Evolutionary conservation across 2,797 vertebrate species (phyloP).

Genomic region (Hydrocynus forskahlii): DNA sequence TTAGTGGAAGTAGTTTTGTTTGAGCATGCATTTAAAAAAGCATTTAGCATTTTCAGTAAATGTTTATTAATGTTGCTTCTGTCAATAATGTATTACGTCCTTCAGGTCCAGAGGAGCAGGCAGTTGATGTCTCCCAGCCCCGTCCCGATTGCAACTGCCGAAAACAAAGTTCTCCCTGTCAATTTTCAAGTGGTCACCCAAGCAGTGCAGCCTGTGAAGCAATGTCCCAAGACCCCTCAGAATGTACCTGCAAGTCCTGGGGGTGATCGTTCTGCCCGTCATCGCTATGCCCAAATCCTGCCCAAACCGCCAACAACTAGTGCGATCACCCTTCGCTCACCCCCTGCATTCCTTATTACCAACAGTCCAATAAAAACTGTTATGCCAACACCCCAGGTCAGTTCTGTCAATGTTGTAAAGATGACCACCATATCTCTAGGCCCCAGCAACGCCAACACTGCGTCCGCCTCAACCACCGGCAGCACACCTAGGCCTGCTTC

Average conservation of each 20-base stretch:
- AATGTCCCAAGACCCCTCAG: constrained; percentile 89
- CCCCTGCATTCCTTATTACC: constrained; percentile 91
- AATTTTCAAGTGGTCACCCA: constrained; percentile 97
- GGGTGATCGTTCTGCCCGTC: constrained; percentile 89
- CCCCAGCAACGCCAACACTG: constrained; percentile 71
- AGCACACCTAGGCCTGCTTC: constrained; percentile 81
- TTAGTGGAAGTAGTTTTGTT: background rate
- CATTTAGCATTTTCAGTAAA: background rate
- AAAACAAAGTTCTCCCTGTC: constrained; percentile 91
- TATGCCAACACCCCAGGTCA: constrained; percentile 90
- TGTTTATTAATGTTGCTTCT: background rate
- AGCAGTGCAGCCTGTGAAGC: constrained; percentile 90
- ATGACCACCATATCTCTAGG: constrained; percentile 94
- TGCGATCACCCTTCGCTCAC: constrained; percentile 89
- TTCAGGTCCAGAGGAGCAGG: constrained; percentile 87
- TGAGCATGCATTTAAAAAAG: background rate
- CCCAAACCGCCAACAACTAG: constrained; percentile 91
- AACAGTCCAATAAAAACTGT: constrained; percentile 95
- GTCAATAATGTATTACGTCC: constrained; percentile 14
- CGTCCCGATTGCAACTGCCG: constrained; percentile 80
- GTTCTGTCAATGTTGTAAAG: constrained; percentile 92
- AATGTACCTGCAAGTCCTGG: constrained; percentile 84
- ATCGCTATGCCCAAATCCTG: constrained; percentile 95
- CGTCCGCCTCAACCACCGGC: constrained; percentile 66
- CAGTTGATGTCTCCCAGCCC: constrained; percentile 89